Base-by-base conservation (phyloP, 23 tunicate species). In the Ciona savignyi region DNA sequence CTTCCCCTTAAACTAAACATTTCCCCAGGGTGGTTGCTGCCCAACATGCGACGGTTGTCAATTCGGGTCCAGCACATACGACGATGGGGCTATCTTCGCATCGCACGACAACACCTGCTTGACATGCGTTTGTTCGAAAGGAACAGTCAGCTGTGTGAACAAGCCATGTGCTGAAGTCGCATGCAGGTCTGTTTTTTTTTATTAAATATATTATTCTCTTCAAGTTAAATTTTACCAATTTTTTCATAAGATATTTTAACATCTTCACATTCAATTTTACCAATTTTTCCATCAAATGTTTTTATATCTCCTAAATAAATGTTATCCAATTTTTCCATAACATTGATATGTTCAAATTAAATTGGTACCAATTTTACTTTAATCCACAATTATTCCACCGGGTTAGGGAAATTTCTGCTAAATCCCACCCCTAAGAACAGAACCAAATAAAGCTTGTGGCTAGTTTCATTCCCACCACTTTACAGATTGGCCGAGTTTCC, bases 81-180 rank as follows among this genome's bases (percentile, higher is more conserved):
- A 72, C 24, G 70, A 77, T 56, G 88, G 96, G 2, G 77, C 76
- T 15, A 73, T 26, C 23, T 88, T 82, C 62, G 62, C 35, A 9
- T 25, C 48, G 6, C 72, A 66, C 4, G 61, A 82, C 1, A 79
- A 88, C 51, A 80, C 88, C 0, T 88, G 96, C 35, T 71, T 83
- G 0, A 72, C 33, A 0, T 88, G 96, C 75, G 32, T 83, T 2
- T 88, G 96, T 65, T 62, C 71, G 62, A 42, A 42, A 42, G 56
- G 56, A 42, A 42, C 56, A 42, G 56, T 42, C 9, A 42, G 56
- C 15, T 42, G 56, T 42, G 56, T 6, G 15, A 15, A 9, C 9
- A 42, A 42, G 15, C 56, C 11, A 6, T 42, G 56, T 42, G 15
- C 9, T 42, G 56, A 42, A 42, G 56, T 42, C 9, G 9, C 56